phyloP scores from a whole-genome alignment of 2,888 invertebrate species.

The Sinodicranocentrus sp. region DNA sequence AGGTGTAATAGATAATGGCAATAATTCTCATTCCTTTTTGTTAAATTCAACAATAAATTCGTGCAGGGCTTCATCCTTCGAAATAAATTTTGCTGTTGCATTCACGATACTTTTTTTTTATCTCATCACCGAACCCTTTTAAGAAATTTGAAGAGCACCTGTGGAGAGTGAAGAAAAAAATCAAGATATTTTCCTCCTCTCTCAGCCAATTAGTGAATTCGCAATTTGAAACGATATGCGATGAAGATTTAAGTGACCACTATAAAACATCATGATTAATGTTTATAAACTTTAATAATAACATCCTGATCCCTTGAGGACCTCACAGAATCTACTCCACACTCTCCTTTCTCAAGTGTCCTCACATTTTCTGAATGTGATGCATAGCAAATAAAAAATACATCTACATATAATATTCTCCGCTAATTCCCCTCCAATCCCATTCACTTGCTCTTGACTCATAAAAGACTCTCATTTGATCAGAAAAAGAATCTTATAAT shows the following conservation, averaged over 20 bases:
- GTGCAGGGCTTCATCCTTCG: neutral
- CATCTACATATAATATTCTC: no score
- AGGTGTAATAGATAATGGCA: conserved; percentile 1
- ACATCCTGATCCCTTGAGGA: conserved; percentile 32
- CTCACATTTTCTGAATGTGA: conserved; percentile 2
- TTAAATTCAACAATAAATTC: neutral
- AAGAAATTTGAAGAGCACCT: no score
- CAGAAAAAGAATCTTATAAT: neutral
- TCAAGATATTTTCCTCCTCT: conserved; percentile 21
- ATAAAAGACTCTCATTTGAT: conserved; percentile 18
- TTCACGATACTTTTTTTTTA: neutral
- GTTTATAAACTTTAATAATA: conserved; percentile 41
- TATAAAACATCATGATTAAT: conserved; percentile 54
- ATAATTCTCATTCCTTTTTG: neutral
- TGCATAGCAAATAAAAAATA: conserved; percentile 4
- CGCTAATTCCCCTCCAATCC: neutral
- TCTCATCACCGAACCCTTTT: neutral
- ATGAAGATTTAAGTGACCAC: conserved; percentile 53
- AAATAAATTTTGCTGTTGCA: neutral
- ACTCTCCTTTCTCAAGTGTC: neutral
- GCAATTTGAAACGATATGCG: conserved; percentile 36
- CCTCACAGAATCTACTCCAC: conserved; percentile 31
- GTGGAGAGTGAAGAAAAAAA: neutral
- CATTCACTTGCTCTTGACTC: conserved; percentile 65
- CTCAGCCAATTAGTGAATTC: conserved; percentile 58